phyloP scores from a whole-genome alignment of 2,113 vertebrate species.

The Delphinapterus leucas region DNA sequence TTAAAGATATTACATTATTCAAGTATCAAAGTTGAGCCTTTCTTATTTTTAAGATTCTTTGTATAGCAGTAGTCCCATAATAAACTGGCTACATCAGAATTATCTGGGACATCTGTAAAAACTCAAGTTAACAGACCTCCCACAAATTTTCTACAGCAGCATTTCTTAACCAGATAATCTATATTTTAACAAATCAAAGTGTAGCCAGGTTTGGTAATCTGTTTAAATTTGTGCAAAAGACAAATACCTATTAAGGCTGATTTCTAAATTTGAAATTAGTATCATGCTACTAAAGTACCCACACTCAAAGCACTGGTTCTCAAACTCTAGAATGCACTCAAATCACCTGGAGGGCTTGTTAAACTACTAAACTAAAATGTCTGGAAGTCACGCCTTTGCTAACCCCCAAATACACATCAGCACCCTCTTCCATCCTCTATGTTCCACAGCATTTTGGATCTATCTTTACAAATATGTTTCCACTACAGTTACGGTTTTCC shows the following conservation, averaged over 20 bases:
- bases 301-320: neutral
- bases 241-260: neutral
- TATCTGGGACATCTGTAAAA: neutral
- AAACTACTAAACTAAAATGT: neutral
- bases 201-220: neutral
- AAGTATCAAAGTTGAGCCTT: neutral
- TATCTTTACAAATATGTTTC: neutral
- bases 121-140: neutral
- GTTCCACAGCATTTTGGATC: neutral
- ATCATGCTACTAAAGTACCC: neutral
- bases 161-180: constrained; percentile 11
- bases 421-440: neutral
- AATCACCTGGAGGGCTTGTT: neutral
- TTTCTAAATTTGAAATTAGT: neutral
- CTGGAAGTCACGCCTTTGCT: neutral
- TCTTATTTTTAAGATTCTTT: constrained; percentile 7
- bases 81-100: neutral
- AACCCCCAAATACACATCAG: neutral
- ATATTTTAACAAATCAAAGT: neutral
- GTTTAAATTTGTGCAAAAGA: neutral
- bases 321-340: neutral
- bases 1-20: neutral
- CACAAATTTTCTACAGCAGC: neutral
- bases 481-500: neutral
- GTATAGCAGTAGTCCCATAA: neutral